A percentile compares a stretch with the other conserved stretches of the same genome.
These are phyloP conservation scores for Dryomyza anilis DNA, from an alignment of 2,888 invertebrate species.

Conservation along the genomic window DNA sequence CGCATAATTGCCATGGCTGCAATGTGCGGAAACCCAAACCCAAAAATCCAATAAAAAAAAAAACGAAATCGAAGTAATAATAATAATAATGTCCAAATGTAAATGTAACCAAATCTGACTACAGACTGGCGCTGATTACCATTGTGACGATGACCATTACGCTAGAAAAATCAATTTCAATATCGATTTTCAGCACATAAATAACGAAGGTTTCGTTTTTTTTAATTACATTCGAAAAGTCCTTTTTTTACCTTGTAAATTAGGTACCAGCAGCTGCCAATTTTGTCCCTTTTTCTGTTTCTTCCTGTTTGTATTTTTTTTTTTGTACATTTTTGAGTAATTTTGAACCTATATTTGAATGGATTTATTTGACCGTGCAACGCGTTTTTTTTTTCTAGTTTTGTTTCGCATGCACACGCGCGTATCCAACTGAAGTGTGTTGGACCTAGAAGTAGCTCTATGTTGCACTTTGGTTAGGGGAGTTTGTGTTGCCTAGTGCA, in stretches of 20 bases:
- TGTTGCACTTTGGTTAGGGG: conserved; percentile 32
- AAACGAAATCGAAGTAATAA: not conserved
- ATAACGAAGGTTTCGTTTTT: conserved; percentile 10
- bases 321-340: conserved; percentile 1
- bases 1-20: conserved; percentile 48
- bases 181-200: conserved; percentile 4
- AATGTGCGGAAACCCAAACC: conserved; percentile 12
- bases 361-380: conserved; percentile 40
- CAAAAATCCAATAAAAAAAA: too few relatives aligned
- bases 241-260: conserved; percentile 4
- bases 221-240: conserved; percentile 2
- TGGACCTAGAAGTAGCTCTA: not conserved
- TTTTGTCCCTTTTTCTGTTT: not conserved
- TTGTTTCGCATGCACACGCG: conserved; percentile 23
- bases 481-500: conserved; percentile 22
- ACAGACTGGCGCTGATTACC: conserved; percentile 9
- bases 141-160: conserved; percentile 24
- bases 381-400: too few relatives aligned
- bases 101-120: conserved; percentile 13
- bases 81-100: not conserved
- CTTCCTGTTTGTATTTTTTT: not conserved
- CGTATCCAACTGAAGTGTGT: not conserved
- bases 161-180: conserved; percentile 13
- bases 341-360: conserved; percentile 34
- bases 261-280: conserved; percentile 16